Evolutionary conservation across 35 echinoderm and acorn worm genomes (phyloP).

Genomic region (Apostichopus japonicus): DNA sequence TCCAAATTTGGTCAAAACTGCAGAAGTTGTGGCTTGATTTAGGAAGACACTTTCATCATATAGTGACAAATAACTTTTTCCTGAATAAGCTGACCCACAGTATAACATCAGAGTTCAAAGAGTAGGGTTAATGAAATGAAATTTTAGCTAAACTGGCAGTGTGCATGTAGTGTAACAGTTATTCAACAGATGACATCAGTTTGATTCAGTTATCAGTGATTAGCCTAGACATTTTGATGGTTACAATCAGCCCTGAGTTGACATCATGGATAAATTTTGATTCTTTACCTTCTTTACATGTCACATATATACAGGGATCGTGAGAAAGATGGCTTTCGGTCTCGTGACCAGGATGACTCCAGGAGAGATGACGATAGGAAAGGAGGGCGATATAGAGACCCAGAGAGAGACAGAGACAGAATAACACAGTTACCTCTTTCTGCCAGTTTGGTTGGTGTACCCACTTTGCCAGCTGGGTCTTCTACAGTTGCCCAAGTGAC

Average conservation of each 20-base stretch:
- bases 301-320: neutral
- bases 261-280: neutral
- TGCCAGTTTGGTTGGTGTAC: neutral
- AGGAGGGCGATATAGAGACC: conserved; percentile 61
- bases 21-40: no score
- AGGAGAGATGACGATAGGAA: conserved; percentile 69
- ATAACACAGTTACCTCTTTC: neutral
- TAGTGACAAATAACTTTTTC: no score
- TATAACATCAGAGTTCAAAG: no score
- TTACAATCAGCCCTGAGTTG: neutral
- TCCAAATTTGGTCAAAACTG: no score
- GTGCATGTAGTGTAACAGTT: neutral
- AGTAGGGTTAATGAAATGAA: no score
- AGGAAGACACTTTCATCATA: no score
- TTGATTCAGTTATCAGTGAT: neutral
- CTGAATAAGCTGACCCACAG: no score
- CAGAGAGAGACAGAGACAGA: conserved; percentile 71
- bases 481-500: conserved; percentile 36
- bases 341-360: conserved; percentile 32
- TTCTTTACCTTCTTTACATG: neutral
- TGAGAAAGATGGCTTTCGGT: conserved; percentile 34
- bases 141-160: neutral
- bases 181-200: neutral
- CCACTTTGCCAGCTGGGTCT: neutral
- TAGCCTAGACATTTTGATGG: neutral